Evolutionary conservation across 2,797 vertebrate species (phyloP).

Genomic region (Margarornis squamiger): DNA sequence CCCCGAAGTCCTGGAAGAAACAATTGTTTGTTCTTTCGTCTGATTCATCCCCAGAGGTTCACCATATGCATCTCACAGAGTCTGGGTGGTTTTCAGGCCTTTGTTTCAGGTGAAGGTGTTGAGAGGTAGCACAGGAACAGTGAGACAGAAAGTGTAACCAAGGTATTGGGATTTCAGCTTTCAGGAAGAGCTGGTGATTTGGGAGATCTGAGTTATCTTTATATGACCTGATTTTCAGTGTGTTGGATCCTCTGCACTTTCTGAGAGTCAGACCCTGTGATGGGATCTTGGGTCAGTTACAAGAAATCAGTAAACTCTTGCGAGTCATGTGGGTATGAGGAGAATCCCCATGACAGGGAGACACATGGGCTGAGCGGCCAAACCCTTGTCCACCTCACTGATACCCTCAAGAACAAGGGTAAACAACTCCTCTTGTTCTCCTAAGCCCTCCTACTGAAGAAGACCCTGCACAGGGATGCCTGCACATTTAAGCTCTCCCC

Average conservation of each 20-base stretch:
- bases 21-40: conserved; percentile 30
- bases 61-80: background rate
- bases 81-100: background rate
- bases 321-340: rapidly evolving
- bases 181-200: background rate
- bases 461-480: background rate
- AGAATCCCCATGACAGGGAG: background rate
- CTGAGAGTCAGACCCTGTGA: background rate
- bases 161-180: background rate
- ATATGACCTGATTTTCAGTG: background rate
- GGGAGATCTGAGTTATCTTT: background rate
- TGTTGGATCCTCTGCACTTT: background rate
- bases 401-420: background rate
- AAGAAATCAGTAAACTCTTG: background rate
- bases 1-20: background rate
- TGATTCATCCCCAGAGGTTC: conserved; percentile 23
- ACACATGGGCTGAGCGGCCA: background rate
- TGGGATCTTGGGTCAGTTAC: background rate
- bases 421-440: background rate
- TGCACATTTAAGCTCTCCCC: conserved; percentile 47
- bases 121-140: background rate
- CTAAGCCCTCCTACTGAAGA: conserved; percentile 34
- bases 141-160: background rate
- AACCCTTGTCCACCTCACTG: background rate
- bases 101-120: conserved; percentile 14